Evolutionary conservation across 1,140 invertebrate genomes (phyloP), one percentile per base, ranked within the genome.

Genomic region (Holotrichia oblita): DNA sequence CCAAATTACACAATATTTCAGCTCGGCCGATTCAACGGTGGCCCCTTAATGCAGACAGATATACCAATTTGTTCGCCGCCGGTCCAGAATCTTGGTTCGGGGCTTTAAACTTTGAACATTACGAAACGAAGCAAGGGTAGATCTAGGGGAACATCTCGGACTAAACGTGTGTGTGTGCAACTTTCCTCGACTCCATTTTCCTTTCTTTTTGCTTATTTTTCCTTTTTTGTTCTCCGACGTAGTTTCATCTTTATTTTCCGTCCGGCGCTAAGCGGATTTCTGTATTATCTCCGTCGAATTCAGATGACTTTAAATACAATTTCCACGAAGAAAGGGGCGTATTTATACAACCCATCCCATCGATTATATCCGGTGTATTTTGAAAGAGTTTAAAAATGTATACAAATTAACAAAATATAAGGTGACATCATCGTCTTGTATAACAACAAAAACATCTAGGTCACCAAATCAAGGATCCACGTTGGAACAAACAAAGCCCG

Each of bases 31-130:
- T 73, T 74, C 40, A 34, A 40, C 24, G 44, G 0, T 17, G 22
- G 27, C 34, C 22, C 75, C 59, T 20, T 81, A 81, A 81, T 81
- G 79, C 81, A 81, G 81, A 81, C 81, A 80, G 81, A 81, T 81
- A 81, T 77, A 81, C 81, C 81, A 81, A 81, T 81, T 81, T 79
- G 81, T 77, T 80, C 61, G 48, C 14, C 48, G 48, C 17, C 79
- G 20, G 69, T 73, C 79, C 81, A 80, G 27, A 80, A 81, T 79
- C 80, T 78, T 34, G 59, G 27, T 34, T 74, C 48, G 6, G 48
- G 48, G 80, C 79, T 81, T 80, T 81, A 81, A 81, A 81, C 76
- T 81, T 81, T 81, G 61, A 81, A 81, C 80, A 81, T 81, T 79
- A 79, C 48, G 76, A 77, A 78, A 78, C 48, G 48, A 55, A 17